Evolutionary conservation across 2,113 vertebrate genomes (phyloP).

Genomic region (Etheostoma spectabile): DNA sequence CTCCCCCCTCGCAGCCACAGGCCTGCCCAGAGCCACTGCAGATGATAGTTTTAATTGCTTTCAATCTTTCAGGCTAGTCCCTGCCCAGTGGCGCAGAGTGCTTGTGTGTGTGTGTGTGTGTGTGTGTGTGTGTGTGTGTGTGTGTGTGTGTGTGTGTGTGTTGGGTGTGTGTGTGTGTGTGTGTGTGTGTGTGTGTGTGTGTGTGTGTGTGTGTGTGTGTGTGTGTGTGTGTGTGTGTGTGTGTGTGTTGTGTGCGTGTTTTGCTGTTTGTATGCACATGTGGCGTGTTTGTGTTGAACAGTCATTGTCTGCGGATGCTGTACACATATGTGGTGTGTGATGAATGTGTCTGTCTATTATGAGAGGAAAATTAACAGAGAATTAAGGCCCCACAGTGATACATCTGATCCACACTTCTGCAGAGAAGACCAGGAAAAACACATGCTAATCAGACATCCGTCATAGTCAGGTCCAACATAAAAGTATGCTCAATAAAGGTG

Average conservation of each 20-base stretch:
- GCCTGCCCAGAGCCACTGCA: constrained; percentile 88
- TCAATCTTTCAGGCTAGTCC: constrained; percentile 90
- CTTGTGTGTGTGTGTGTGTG: constrained; percentile 62
- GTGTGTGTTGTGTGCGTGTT: constrained; percentile 25
- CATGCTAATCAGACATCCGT: constrained; percentile 43
- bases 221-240: constrained; percentile 19
- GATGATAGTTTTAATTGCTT: constrained; percentile 92
- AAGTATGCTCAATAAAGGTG: background rate
- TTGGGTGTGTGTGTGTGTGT: constrained; percentile 25
- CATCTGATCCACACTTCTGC: constrained; percentile 53
- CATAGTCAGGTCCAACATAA: background rate
- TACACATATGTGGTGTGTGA: constrained; percentile 73
- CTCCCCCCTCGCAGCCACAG: constrained; percentile 85
- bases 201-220: constrained; percentile 55
- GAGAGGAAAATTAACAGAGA: constrained; percentile 67
- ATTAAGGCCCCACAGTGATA: constrained; percentile 69
- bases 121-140: constrained; percentile 48
- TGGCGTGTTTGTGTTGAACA: constrained; percentile 16
- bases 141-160: constrained; percentile 25
- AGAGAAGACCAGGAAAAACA: constrained; percentile 34
- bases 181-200: constrained; percentile 59
- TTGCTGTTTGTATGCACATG: constrained; percentile 3
- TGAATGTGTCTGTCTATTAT: constrained; percentile 73
- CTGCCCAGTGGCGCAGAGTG: constrained; percentile 85
- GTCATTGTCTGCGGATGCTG: constrained; percentile 62